Conservation (phyloP, 2,113 vertebrate genomes). For the Platysteira castanea region DNA sequence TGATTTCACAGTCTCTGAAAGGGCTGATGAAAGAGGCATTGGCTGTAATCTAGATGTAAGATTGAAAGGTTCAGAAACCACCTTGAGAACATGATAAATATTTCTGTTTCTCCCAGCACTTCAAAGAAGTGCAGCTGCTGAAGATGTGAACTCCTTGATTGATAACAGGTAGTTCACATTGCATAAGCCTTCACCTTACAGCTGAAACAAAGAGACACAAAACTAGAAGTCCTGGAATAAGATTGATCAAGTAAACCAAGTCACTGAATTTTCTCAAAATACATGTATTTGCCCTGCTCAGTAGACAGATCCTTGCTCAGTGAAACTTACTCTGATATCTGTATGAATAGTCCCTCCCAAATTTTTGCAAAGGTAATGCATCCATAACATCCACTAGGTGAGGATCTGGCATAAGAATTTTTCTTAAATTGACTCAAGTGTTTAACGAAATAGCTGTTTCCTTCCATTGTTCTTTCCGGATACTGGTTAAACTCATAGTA, state of each 20-base stretch:
- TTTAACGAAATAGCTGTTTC: not conserved
- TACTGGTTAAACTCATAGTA: not conserved
- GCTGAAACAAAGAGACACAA: not conserved
- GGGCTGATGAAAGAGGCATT: not conserved
- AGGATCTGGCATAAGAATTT: not conserved
- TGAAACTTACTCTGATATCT: not conserved
- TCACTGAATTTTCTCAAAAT: not conserved
- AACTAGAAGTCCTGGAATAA: not conserved
- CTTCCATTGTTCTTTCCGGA: not conserved
- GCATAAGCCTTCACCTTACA: not conserved
- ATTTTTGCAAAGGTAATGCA: not conserved
- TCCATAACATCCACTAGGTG: not conserved
- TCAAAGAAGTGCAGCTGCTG: not conserved
- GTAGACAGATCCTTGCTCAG: not conserved
- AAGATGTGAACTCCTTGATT: not conserved
- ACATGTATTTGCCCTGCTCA: not conserved
- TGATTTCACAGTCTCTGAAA: constrained; percentile 4
- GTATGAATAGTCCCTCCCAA: not conserved
- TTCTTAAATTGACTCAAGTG: not conserved
- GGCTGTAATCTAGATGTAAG: not conserved
- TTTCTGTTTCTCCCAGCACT: constrained; percentile 5
- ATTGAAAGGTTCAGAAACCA: constrained; percentile 37
- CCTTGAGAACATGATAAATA: constrained; percentile 35
- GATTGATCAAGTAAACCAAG: not conserved
- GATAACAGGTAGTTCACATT: not conserved